Evolutionary conservation across 2,797 vertebrate species (phyloP).

Genomic region (Euthynnus affinis): DNA sequence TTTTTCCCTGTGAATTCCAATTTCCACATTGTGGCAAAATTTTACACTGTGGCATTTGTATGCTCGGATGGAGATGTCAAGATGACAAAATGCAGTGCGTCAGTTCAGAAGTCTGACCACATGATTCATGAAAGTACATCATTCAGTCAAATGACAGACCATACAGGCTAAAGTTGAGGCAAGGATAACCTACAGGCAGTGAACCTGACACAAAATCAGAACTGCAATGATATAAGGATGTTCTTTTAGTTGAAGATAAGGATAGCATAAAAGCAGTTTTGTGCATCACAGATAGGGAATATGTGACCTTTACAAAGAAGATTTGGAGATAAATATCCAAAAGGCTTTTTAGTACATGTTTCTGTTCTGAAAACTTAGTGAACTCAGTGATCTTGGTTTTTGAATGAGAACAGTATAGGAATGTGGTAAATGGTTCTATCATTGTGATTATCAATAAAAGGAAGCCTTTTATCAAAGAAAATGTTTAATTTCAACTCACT

Average conservation of each 20-base stretch:
- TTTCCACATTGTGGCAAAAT: conserved; percentile 40
- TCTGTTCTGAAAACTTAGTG: conserved; percentile 13
- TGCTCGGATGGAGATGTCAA: conserved; percentile 67
- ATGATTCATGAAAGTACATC: conserved; percentile 63
- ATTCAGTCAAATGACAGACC: conserved; percentile 52
- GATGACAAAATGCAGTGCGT: conserved; percentile 68
- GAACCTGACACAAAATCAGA: conserved; percentile 44
- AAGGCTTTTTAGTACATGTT: conserved; percentile 10
- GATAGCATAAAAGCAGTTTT: conserved; percentile 8
- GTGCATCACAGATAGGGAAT: conserved; percentile 45
- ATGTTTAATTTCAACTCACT: neutral
- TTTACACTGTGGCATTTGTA: conserved; percentile 47
- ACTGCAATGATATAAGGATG: conserved; percentile 49
- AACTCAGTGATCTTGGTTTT: neutral
- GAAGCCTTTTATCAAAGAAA: neutral
- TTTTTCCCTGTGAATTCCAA: conserved; percentile 16
- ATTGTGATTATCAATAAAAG: neutral
- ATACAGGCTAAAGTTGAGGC: conserved; percentile 29
- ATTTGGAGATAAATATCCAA: conserved; percentile 34
- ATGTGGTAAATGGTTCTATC: neutral
- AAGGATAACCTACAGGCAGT: conserved; percentile 52
- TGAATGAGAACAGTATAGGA: neutral
- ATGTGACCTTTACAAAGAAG: conserved; percentile 53
- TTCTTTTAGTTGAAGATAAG: conserved; percentile 53
- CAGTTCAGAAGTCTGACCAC: conserved; percentile 60